Evolutionary conservation across 2,888 invertebrate species (phyloP).

Genomic region (Drosophila sordidula): DNA sequence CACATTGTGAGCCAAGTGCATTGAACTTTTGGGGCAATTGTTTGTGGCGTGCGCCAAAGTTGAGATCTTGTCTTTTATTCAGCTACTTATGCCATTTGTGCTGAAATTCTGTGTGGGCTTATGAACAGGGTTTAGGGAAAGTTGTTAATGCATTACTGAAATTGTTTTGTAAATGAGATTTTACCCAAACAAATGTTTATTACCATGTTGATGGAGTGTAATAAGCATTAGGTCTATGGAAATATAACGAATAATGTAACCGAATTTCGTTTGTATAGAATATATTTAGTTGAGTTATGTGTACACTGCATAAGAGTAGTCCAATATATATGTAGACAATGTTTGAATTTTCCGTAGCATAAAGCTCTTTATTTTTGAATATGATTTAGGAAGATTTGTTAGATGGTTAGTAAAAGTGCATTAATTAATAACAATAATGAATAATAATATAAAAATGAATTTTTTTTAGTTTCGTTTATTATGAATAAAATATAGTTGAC

Average conservation of each 20-base stretch:
- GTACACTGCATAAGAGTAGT: too few relatives aligned
- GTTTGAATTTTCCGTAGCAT: too few relatives aligned
- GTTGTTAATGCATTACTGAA: constrained; percentile 3
- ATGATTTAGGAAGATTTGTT: too few relatives aligned
- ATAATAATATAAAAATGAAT: too few relatives aligned
- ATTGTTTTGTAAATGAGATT: constrained; percentile 14
- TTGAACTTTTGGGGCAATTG: constrained; percentile 35
- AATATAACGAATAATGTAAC: constrained; percentile 2
- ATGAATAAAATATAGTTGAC: too few relatives aligned
- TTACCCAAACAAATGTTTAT: constrained; percentile 3
- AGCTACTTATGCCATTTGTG: neutral
- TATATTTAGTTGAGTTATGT: too few relatives aligned
- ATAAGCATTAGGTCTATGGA: neutral
- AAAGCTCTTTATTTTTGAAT: too few relatives aligned
- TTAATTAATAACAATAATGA: too few relatives aligned
- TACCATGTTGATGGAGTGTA: constrained; percentile 4
- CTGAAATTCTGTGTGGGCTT: constrained; percentile 1
- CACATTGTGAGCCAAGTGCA: constrained; percentile 33
- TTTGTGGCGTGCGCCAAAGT: constrained; percentile 6
- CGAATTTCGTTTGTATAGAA: too few relatives aligned
- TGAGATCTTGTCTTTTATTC: constrained; percentile 15
- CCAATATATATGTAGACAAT: too few relatives aligned
- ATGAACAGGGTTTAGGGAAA: constrained; percentile 8
- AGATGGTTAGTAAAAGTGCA: too few relatives aligned
- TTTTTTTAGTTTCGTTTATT: too few relatives aligned